phyloP scores from a whole-genome alignment of 2,888 invertebrate species.

The Alitta virens region DNA sequence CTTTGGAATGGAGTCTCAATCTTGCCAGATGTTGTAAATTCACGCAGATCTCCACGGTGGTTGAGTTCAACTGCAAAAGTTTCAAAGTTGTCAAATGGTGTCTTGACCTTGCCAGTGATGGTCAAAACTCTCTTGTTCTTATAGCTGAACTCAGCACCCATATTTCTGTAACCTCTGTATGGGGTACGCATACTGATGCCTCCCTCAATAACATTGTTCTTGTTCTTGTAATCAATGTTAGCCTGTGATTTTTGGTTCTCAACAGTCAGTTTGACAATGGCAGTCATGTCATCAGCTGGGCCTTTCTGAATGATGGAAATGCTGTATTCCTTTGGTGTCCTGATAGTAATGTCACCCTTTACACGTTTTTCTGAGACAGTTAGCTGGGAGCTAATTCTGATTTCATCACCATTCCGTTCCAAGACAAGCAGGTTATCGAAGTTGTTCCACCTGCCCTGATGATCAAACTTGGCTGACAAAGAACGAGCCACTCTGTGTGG shows the following conservation, averaged over 20 bases:
- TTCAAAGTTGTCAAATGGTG: slow-evolving; percentile 10
- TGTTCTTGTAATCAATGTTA: neutral
- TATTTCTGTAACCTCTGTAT: neutral
- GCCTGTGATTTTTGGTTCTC: neutral
- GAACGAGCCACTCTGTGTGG: slow-evolving; percentile 4
- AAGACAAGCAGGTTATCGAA: slow-evolving; percentile 15
- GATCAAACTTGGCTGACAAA: slow-evolving; percentile 4
- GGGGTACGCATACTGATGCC: neutral
- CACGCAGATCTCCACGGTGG: slow-evolving; percentile 13
- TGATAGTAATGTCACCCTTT: neutral
- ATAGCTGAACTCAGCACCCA: neutral
- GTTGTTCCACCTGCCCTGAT: slow-evolving; percentile 7
- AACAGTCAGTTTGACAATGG: neutral
- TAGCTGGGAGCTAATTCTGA: slow-evolving; percentile 4
- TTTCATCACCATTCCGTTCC: slow-evolving; percentile 8
- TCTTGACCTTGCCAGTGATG: neutral
- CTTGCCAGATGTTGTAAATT: slow-evolving; percentile 12
- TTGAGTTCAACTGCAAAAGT: slow-evolving; percentile 10
- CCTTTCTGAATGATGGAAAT: slow-evolving; percentile 2
- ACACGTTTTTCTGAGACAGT: slow-evolving; percentile 5
- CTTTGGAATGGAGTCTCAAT: slow-evolving; percentile 10
- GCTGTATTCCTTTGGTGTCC: slow-evolving; percentile 6
- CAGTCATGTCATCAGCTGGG: neutral
- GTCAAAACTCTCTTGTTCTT: neutral
- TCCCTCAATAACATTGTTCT: neutral